phyloP scores from a whole-genome alignment of 2,888 invertebrate genomes.

The Pyralis farinalis region DNA sequence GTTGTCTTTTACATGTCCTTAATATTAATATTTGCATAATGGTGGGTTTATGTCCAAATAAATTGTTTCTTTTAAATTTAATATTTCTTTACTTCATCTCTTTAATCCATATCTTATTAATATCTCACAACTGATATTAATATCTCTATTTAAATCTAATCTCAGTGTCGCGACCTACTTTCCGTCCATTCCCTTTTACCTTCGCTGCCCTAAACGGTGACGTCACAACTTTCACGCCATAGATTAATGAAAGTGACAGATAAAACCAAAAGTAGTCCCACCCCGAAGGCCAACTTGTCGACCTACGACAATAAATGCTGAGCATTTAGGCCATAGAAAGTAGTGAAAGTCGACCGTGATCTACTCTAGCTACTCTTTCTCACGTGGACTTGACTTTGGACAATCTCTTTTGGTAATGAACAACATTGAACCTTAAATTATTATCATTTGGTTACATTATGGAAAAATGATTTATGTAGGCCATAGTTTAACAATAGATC shows the following conservation, averaged over 20 bases:
- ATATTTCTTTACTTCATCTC: too few relatives aligned
- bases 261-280: constrained; percentile 71
- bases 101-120: too few relatives aligned
- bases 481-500: constrained; percentile 6
- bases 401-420: constrained; percentile 38
- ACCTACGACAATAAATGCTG: constrained; percentile 56
- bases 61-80: too few relatives aligned
- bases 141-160: constrained; percentile 16
- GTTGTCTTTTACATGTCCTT: too few relatives aligned
- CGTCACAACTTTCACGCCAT: constrained; percentile 55
- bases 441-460: constrained; percentile 14
- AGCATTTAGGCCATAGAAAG: constrained; percentile 67
- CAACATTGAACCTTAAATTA: constrained; percentile 30
- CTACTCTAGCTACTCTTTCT: constrained; percentile 61
- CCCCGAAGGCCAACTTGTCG: constrained; percentile 61
- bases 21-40: too few relatives aligned
- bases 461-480: constrained; percentile 4
- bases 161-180: constrained; percentile 28
- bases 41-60: too few relatives aligned
- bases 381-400: constrained; percentile 49
- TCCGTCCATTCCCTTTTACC: constrained; percentile 33
- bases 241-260: constrained; percentile 67
- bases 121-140: too few relatives aligned
- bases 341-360: constrained; percentile 73
- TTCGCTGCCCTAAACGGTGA: constrained; percentile 38